Conservation (phyloP, 2,888 invertebrate genomes). For the Aelia acuminata region DNA sequence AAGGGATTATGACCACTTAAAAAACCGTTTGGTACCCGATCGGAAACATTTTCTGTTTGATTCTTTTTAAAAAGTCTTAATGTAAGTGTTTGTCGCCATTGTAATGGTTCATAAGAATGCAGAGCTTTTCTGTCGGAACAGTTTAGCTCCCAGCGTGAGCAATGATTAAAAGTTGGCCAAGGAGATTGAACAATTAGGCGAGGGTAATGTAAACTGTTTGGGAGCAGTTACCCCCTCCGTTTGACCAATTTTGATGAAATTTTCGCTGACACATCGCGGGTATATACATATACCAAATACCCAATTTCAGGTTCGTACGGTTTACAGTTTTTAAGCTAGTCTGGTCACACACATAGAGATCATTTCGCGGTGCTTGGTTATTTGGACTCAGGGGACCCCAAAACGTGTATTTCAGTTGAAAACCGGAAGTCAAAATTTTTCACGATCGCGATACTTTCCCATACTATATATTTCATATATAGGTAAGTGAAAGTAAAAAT, state of each 20-base stretch:
- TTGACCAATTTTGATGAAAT: neutral
- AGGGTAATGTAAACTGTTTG: constrained; percentile 14
- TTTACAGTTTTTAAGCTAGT: too few relatives aligned
- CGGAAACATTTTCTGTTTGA: neutral
- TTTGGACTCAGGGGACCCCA: too few relatives aligned
- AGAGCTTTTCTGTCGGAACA: neutral
- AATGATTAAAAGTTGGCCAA: neutral
- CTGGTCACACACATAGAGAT: too few relatives aligned
- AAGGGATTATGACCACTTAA: too few relatives aligned
- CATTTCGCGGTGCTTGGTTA: too few relatives aligned
- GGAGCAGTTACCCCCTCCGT: neutral
- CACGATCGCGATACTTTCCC: too few relatives aligned
- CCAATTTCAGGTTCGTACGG: too few relatives aligned
- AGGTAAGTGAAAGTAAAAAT: too few relatives aligned
- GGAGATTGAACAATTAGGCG: constrained; percentile 19
- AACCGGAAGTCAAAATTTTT: too few relatives aligned
- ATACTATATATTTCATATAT: too few relatives aligned
- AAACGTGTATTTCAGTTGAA: too few relatives aligned
- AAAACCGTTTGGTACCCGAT: neutral
- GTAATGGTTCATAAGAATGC: neutral
- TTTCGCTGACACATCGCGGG: constrained; percentile 19
- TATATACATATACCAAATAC: too few relatives aligned
- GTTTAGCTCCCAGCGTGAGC: neutral
- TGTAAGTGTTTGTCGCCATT: neutral
- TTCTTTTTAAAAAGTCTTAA: neutral